Evolutionary conservation across 2,888 invertebrate genomes (phyloP).

Genomic region (Eubasilissa splendida): DNA sequence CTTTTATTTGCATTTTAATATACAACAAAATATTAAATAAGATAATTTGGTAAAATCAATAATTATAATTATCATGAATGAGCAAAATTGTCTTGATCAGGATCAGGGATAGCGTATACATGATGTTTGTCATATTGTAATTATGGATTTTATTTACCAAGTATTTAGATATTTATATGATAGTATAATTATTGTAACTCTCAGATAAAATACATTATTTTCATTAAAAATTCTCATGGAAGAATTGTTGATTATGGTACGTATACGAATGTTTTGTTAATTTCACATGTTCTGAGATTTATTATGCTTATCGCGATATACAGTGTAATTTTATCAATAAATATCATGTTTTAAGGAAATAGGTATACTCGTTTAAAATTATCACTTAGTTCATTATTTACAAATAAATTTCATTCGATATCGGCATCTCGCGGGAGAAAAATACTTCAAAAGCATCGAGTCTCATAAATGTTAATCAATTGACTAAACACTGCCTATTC

Average conservation of each 20-base stretch:
- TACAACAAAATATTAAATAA: constrained; percentile 90
- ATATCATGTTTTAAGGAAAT: constrained; percentile 58
- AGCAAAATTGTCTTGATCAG: constrained; percentile 77
- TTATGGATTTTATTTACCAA: constrained; percentile 74
- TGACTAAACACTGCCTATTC: constrained; percentile 56
- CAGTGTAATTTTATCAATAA: constrained; percentile 57
- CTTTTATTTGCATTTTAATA: constrained; percentile 88
- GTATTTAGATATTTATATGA: constrained; percentile 63
- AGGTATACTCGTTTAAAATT: constrained; percentile 58
- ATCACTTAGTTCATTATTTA: constrained; percentile 56
- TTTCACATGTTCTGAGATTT: constrained; percentile 61
- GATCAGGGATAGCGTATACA: constrained; percentile 84
- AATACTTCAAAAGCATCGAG: constrained; percentile 58
- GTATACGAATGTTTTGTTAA: constrained; percentile 80
- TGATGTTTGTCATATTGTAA: constrained; percentile 77
- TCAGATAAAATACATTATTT: constrained; percentile 60
- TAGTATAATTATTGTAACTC: constrained; percentile 65
- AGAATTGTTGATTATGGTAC: constrained; percentile 79
- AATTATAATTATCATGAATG: constrained; percentile 72
- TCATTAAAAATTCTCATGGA: constrained; percentile 70
- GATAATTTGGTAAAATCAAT: constrained; percentile 85
- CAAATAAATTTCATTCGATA: constrained; percentile 58
- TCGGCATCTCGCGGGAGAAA: constrained; percentile 58
- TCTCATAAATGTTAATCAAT: constrained; percentile 58
- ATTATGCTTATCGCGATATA: constrained; percentile 52